Percentiles rank a stretch among this genome's conserved stretches.
phyloP scores from a whole-genome alignment of 1,140 invertebrate genomes.

The Palaemon carinicauda region DNA sequence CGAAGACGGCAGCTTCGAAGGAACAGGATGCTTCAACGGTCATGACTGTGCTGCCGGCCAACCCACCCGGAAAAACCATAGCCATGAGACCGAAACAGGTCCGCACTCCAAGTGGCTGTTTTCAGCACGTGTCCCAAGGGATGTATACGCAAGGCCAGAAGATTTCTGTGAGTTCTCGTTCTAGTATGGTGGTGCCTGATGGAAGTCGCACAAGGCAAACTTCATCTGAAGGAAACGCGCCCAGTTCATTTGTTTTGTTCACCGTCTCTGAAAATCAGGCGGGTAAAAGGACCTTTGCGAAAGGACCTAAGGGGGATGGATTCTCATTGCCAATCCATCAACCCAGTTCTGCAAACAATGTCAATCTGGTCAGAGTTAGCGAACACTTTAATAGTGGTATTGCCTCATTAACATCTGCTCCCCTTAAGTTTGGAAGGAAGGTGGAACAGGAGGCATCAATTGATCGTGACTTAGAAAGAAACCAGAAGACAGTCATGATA shows the following conservation, averaged over 20 bases:
- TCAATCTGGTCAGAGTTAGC: background rate
- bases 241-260: background rate
- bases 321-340: background rate
- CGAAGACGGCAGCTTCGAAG: background rate
- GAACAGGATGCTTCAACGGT: slow-evolving; percentile 18
- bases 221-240: background rate
- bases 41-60: slow-evolving; percentile 15
- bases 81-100: background rate
- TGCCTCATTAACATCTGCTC: too few species aligned
- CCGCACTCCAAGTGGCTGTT: background rate
- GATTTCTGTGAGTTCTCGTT: background rate
- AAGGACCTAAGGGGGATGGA: background rate
- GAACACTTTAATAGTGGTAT: background rate
- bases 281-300: background rate
- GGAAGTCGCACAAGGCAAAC: background rate
- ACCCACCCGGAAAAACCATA: background rate
- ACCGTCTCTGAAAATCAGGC: slow-evolving; percentile 13
- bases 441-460: too few species aligned
- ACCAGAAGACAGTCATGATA: too few species aligned
- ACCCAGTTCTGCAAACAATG: background rate
- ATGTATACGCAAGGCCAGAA: background rate
- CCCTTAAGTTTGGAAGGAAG: too few species aligned
- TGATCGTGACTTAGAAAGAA: too few species aligned
- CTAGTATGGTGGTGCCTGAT: background rate
- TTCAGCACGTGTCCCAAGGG: slow-evolving; percentile 4